Conservation (phyloP, 2,888 invertebrate genomes). For the Chloromyia formosa region DNA sequence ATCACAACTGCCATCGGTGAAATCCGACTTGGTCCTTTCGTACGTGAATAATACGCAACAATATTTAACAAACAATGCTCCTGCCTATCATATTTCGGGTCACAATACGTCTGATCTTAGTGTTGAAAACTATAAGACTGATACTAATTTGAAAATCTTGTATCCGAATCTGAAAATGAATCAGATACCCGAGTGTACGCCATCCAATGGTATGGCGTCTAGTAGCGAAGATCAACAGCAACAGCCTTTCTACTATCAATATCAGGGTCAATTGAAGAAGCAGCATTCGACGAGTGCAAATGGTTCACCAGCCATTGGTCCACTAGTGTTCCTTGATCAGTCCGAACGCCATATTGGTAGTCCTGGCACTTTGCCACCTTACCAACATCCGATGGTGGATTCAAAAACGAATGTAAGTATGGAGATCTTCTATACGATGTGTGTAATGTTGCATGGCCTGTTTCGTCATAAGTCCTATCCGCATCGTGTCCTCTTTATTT, state of each 20-base stretch:
- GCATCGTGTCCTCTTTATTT: conserved; percentile 9
- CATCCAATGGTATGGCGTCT: neutral
- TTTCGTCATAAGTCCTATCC: neutral
- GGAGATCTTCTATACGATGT: neutral
- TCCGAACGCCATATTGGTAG: conserved; percentile 35
- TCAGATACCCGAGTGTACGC: neutral
- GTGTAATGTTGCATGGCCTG: conserved; percentile 32
- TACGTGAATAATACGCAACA: conserved; percentile 56
- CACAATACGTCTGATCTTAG: conserved; percentile 36
- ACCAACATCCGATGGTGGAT: conserved; percentile 30
- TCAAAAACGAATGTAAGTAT: conserved; percentile 40
- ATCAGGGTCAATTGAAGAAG: conserved; percentile 44
- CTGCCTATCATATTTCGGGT: conserved; percentile 46
- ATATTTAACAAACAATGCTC: conserved; percentile 34
- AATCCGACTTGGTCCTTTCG: conserved; percentile 62
- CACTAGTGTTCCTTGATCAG: conserved; percentile 47
- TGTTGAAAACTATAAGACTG: conserved; percentile 45
- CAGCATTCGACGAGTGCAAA: conserved; percentile 18
- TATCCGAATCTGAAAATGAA: conserved; percentile 58
- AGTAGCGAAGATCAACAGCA: neutral
- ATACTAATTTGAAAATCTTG: conserved; percentile 58
- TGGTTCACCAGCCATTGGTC: conserved; percentile 36
- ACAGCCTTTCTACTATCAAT: conserved; percentile 46
- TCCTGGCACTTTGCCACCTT: conserved; percentile 33
- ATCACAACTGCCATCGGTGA: conserved; percentile 50